A percentile compares a stretch with the other conserved stretches of the same genome.
Evolutionary conservation across 1,140 invertebrate species (phyloP).

Genomic region (Eumeta japonica): DNA sequence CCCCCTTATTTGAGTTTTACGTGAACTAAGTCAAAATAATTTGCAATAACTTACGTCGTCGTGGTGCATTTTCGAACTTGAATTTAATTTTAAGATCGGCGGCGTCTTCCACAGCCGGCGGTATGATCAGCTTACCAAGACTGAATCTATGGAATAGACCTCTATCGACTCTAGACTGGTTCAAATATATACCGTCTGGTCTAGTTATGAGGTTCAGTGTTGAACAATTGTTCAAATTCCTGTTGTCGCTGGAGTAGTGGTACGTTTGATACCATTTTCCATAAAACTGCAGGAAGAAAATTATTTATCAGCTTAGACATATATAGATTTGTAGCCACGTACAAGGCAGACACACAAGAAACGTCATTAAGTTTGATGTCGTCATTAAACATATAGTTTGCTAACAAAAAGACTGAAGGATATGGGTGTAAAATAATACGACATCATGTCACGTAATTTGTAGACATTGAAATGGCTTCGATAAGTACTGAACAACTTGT

Average conservation of each 20-base stretch:
- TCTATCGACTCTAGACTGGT: conserved; percentile 36
- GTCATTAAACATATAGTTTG: background rate
- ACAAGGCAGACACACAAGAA: too few relatives aligned
- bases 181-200: conserved; percentile 30
- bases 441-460: too few relatives aligned
- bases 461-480: too few relatives aligned
- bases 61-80: conserved; percentile 29
- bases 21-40: too few relatives aligned
- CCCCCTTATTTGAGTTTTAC: too few relatives aligned
- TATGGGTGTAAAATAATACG: too few relatives aligned
- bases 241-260: conserved; percentile 38
- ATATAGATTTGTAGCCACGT: background rate
- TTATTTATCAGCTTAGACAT: background rate
- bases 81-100: conserved; percentile 26
- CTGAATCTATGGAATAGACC: conserved; percentile 41
- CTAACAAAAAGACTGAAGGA: too few relatives aligned
- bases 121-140: conserved; percentile 29
- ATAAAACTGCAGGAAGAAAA: conserved; percentile 28
- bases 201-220: conserved; percentile 24
- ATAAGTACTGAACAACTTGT: too few relatives aligned
- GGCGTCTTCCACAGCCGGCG: conserved; percentile 20
- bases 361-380: too few relatives aligned
- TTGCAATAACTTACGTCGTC: conserved; percentile 43
- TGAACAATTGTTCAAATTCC: conserved; percentile 35
- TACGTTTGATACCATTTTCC: conserved; percentile 40